Evolutionary conservation across 2,888 invertebrate genomes (phyloP), one percentile per base, ranked within the genome.

Genomic region (Imbricaverruca yamaguchii): DNA sequence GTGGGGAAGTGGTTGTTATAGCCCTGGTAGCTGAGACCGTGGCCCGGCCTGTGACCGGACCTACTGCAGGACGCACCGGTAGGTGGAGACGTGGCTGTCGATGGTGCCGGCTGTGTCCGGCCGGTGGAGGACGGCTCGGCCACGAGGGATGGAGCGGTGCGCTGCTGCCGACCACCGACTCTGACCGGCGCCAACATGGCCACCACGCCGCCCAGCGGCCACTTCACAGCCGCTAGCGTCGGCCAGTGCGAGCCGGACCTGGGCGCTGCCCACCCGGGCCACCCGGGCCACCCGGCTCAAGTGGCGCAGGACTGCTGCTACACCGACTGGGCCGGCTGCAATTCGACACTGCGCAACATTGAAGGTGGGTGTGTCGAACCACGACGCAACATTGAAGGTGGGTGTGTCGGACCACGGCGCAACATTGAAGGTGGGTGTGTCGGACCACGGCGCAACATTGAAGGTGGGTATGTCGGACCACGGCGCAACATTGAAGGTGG

Each of bases 261-360:
- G 74, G 23, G n/a, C 65, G n/a, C 65, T 0, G 21, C 61, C 61
- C 23, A 1, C 61, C 61, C n/a, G 25, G 25, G 25, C 67, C 12
- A 25, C 67, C 0, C 21, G 53, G 74, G 11, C 53, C 15, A 2
- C 53, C 21, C 25, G 39, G 39, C 13, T 25, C 74, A 67, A 53
- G 12, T 15, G 15, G 59, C 59, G 7, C 74, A 74, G 74, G 74
- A 74, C 74, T 74, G 74, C 53, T 74, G 74, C 74, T 74, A 74
- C 53, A 74, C 74, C 15, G 74, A 74, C 74, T 74, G 74, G 74
- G 7, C 74, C 53, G 74, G 74, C 39, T 74, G 74, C 10, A 74
- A 74, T 53, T 74, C 74, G 8, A 74, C 74, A 9, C 53, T 74
- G 74, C 39, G 74, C 18, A 74, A 53, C 53, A 74, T 74, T 53